Base-by-base conservation (phyloP, 2,113 vertebrate species). In the Ursus arctos region DNA sequence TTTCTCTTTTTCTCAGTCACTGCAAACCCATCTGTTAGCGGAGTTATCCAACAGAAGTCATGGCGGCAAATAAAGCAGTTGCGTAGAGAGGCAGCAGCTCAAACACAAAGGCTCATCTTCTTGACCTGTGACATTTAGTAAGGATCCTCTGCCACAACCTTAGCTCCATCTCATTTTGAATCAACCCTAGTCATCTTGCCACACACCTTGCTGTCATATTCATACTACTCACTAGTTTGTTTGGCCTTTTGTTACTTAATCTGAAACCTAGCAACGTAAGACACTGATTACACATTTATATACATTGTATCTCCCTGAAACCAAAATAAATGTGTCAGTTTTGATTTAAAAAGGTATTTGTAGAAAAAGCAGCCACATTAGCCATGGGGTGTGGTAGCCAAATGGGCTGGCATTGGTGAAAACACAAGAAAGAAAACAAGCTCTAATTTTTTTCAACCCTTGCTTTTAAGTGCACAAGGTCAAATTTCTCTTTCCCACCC, bases 281-380 rank as follows among this genome's bases (percentile, higher is more conserved):
- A n/a, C 7, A n/a, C 18, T 76, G 57, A 53, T 61, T 72, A 90
- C 2, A 90, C 8, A 57, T 77, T 82, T 89, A 55, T 65, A 53
- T 63, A 94, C 67, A 79, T 0, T 61, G 3, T 69, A 47, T 59
- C 43, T 91, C 47, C n/a, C 26, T 59, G 10, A 82, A 97, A 81
- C 22, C 16, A 88, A 91, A 95, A 69, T 7, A 69, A 74, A 6
- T 40, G 22, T 95, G 26, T 43, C 82, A 82, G 24, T 33, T 92
- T 94, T 94, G 7, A 89, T 81, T 95, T 61, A 3, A 89, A 94
- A 94, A 7, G 12, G 3, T 53, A 16, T 91, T 72, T 93, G n/a
- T 33, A 59, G 14, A 49, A 63, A 91, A 87, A 71, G 0, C 5
- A 89, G 21, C 65, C 14, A 49, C 61, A n/a, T 31, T 67, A 87